Evolutionary conservation across 1,140 invertebrate species (phyloP).

Genomic region (Pantala flavescens): DNA sequence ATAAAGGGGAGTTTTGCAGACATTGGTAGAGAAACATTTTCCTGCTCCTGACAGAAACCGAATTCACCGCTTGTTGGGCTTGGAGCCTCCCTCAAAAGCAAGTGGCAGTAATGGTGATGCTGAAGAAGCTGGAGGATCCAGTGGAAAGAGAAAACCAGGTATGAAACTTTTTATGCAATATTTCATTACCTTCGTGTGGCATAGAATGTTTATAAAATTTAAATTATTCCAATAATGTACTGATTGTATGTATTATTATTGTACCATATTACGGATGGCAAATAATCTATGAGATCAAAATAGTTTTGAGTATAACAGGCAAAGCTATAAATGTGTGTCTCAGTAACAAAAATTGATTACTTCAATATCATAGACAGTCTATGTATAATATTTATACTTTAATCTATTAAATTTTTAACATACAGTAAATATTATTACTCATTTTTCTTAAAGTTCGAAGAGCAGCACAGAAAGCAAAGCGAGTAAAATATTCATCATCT

Average conservation of each 20-base stretch:
- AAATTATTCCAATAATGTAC: background rate
- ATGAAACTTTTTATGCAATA: background rate
- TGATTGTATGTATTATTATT: background rate
- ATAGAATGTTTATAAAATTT: background rate
- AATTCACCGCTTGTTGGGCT: conserved; percentile 69
- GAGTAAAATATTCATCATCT: conserved; percentile 50
- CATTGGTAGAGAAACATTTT: conserved; percentile 93
- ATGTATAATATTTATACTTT: too few species aligned
- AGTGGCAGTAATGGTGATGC: conserved; percentile 33
- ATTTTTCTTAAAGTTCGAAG: conserved; percentile 34
- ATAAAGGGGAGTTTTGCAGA: conserved; percentile 78
- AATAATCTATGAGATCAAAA: too few species aligned
- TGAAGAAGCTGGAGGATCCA: conserved; percentile 37
- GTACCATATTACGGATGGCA: too few species aligned
- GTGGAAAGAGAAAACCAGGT: conserved; percentile 50
- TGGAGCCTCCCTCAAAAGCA: conserved; percentile 43
- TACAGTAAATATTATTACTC: too few species aligned
- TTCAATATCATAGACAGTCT: too few species aligned
- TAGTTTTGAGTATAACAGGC: too few species aligned
- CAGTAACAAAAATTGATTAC: too few species aligned
- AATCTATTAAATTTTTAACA: too few species aligned
- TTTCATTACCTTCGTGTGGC: conserved; percentile 1
- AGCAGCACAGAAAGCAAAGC: conserved; percentile 58
- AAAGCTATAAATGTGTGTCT: too few species aligned
- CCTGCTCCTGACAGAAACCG: conserved; percentile 83